Evolutionary conservation across 2,888 invertebrate species (phyloP), one percentile per base, ranked within the genome.

Genomic region (Pristionchus exspectatus): DNA sequence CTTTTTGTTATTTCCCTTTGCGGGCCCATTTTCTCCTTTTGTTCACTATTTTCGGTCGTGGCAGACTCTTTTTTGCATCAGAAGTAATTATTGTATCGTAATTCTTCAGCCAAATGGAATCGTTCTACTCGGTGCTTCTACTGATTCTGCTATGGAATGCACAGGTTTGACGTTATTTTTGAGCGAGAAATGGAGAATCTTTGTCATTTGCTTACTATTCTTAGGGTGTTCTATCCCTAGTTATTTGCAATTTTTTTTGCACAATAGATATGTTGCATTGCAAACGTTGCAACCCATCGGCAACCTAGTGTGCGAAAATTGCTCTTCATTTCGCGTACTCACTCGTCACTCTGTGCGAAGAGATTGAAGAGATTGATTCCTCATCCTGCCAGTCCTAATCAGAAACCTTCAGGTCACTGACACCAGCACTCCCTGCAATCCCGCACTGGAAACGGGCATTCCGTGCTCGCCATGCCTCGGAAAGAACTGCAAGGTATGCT

Each of bases 391-490:
- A 50, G 10, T 9, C 63, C 7, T 50, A 50, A 50, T 50, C 44
- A 50, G 12, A 7, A 3, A 3, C 4, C 44, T 12, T 50, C 44
- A 50, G 44, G 10, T 9, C 44, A 50, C 10, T 10, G 74, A 74
- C 7, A 4, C 10, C 21, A 30, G 74, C 14, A 38, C 38, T 18
- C 44, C 18, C 5, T 77, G 77, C n/a, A 44, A 77, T 50, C 77
- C 77, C 24, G 77, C 38, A 33, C 44, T 77, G 44, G 77, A 77
- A 24, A 77, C 77, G 77, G 77, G 77, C 24, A 77, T 77, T 77
- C 77, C 77, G 3, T 77, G 77, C 44, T 77, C 77, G 2, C 77
- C 77, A 24, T 77, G 77, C 50, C 44, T 77, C 0, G 77, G 44
- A 9, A 77, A 77, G 77, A n/a, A 24, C 24, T 77, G 77, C 77